phyloP scores from a whole-genome alignment of 30 jellyfish, hydroid and myxozoan species.

The Aurelia sp. region DNA sequence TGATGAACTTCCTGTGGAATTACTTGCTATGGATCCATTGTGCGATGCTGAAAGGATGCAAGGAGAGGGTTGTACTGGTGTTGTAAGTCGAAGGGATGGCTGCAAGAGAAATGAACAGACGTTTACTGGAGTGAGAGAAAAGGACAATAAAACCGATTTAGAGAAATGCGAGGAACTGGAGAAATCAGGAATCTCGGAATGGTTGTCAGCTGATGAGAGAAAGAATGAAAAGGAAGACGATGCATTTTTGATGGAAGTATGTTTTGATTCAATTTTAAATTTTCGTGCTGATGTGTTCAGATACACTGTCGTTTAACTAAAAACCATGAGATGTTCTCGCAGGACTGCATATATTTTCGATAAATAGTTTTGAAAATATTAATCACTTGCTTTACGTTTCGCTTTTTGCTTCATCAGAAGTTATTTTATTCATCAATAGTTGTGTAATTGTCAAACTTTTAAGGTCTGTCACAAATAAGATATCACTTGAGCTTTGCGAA shows the following conservation, averaged over 20 bases:
- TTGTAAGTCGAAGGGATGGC: neutral
- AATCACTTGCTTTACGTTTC: no score
- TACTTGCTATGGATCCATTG: constrained; percentile 16
- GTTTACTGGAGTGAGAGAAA: constrained; percentile 33
- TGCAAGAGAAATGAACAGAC: neutral
- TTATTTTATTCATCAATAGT: no score
- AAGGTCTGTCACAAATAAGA: no score
- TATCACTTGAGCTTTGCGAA: no score
- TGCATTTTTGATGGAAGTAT: neutral
- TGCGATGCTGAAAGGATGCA: neutral
- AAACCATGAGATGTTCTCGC: no score
- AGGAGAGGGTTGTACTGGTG: neutral
- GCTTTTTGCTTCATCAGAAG: no score
- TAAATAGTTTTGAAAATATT: no score
- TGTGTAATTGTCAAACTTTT: no score
- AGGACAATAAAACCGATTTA: neutral
- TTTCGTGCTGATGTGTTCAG: no score
- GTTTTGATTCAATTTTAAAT: no score
- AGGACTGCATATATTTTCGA: no score
- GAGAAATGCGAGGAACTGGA: neutral
- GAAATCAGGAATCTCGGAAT: neutral
- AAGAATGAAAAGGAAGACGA: constrained; percentile 27
- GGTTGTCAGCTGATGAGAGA: constrained; percentile 17
- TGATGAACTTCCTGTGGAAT: constrained; percentile 13
- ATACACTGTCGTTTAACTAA: no score